phyloP scores from a whole-genome alignment of 2,797 vertebrate species.

The Neostethus bicornis region DNA sequence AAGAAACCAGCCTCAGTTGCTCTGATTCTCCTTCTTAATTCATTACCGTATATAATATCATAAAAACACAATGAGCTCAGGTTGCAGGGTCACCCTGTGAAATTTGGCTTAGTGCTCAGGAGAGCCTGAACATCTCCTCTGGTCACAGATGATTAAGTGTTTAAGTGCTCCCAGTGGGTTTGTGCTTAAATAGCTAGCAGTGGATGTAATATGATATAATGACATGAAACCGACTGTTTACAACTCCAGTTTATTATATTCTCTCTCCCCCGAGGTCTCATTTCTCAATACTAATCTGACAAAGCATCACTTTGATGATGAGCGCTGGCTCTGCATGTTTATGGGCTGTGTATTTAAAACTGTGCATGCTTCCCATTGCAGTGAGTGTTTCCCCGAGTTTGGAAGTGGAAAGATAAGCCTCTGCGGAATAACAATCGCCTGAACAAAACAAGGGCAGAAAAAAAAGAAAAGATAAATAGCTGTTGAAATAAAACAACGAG shows the following conservation, averaged over 20 bases:
- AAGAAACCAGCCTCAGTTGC: too few species aligned
- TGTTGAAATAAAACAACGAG: slow-evolving; percentile 61
- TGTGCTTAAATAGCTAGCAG: slow-evolving; percentile 26
- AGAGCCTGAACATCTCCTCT: too few species aligned
- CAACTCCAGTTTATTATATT: slow-evolving; percentile 47
- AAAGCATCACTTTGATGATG: slow-evolving; percentile 59
- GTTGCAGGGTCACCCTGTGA: too few species aligned
- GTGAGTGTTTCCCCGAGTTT: slow-evolving; percentile 22
- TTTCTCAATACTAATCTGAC: slow-evolving; percentile 55
- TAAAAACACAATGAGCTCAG: too few species aligned
- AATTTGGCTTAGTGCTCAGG: too few species aligned
- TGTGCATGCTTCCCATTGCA: slow-evolving; percentile 10
- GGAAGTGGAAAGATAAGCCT: slow-evolving; percentile 35
- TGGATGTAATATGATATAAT: slow-evolving; percentile 39
- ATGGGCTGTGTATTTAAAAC: slow-evolving; percentile 2
- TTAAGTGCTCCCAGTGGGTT: slow-evolving; percentile 30
- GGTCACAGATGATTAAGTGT: slow-evolving; percentile 16
- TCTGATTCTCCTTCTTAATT: too few species aligned
- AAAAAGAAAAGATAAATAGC: slow-evolving; percentile 66
- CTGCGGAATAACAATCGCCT: slow-evolving; percentile 66
- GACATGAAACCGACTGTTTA: slow-evolving; percentile 48
- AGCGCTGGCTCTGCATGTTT: slow-evolving; percentile 19
- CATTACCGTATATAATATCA: too few species aligned
- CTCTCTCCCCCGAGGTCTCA: slow-evolving; percentile 42
- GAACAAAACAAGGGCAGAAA: slow-evolving; percentile 56